Evolutionary conservation across 2,797 vertebrate species (phyloP), one percentile per base, ranked within the genome.

Genomic region (Dromococcyx pavoninus): DNA sequence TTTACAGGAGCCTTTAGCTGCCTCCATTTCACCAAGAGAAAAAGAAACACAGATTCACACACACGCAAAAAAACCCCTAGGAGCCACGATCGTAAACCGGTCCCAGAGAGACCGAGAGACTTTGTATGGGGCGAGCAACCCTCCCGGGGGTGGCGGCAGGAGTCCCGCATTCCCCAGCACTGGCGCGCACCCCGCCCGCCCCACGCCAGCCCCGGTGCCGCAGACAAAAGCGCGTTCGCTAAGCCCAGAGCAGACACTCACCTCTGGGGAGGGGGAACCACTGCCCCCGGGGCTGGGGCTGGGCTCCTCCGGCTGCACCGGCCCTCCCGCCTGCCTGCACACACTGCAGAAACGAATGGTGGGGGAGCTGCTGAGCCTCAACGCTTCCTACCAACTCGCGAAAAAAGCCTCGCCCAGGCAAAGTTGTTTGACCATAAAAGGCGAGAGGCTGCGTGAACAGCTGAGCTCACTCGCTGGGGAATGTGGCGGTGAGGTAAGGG

Each of bases 401-500:
- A 92, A 93, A 62, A 96, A 91, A 90, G 94, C 97, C 97, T 97
- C 95, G 95, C 97, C 96, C 97, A 94, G 86, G 88, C 96, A 94
- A 86, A 94, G 66, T 91, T 88, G 94, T 95, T 94, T 97, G 96
- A 97, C 97, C 97, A 97, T 97, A 97, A 97, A 97, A 97, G 97
- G 97, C 92, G 93, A 89, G 96, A 87, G 96, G 94, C 95, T 86
- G 96, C 65, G 43, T 64, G 72, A 67, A 33, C 91, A 95, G 96
- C 94, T 97, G 97, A 97, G 97, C 96, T 97, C 95, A 96, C 94
- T 96, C 91, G 61, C 70, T 88, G 76, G 95, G 96, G 97, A 97
- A 96, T 97, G 97, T 88, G 37, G 94, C 85, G 41, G 72, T 75
- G 83, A 93, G 93, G 88, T 94, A 95, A 94, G 67, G 65, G 71